These are phyloP conservation scores for Alectura lathami DNA, from an alignment of 2,113 vertebrate genomes.

Conservation along the genomic window DNA sequence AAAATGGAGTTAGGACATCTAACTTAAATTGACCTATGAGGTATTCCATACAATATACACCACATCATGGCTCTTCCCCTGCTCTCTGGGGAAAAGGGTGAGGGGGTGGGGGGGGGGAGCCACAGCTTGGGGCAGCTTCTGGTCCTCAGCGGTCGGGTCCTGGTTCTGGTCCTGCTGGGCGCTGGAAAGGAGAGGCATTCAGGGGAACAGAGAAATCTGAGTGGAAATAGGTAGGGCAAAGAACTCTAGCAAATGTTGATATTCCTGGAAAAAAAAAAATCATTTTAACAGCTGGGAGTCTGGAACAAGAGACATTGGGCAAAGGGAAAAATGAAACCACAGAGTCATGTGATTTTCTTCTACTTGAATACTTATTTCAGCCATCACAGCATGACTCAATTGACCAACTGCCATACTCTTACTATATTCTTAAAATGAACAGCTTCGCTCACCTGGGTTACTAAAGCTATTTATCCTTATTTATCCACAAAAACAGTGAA, in stretches of 20 bases:
- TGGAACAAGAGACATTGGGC: not conserved
- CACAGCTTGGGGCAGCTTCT: too few relatives aligned
- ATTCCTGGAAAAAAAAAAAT: not conserved
- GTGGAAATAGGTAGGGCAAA: not conserved
- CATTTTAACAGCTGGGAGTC: not conserved
- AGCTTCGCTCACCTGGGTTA: not conserved
- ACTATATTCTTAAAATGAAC: not conserved
- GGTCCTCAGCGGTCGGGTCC: too few relatives aligned
- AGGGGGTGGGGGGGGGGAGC: too few relatives aligned
- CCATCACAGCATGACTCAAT: not conserved
- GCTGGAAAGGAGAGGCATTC: not conserved
- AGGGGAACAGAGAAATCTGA: not conserved
- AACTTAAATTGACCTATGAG: too few relatives aligned
- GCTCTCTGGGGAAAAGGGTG: too few relatives aligned
- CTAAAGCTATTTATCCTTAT: not conserved
- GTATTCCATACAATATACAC: too few relatives aligned
- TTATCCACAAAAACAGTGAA: not conserved
- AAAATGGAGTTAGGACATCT: too few relatives aligned
- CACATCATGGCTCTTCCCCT: too few relatives aligned
- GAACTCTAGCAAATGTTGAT: not conserved
- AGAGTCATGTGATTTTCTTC: not conserved
- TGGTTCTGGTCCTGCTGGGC: not conserved
- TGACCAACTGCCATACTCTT: fast-evolving
- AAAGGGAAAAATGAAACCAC: not conserved
- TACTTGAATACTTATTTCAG: not conserved